A percentile compares a stretch with the other conserved stretches of the same genome.
phyloP scores from a whole-genome alignment of 53 echinoderm and acorn worm species.

The Echinarachnius parma region DNA sequence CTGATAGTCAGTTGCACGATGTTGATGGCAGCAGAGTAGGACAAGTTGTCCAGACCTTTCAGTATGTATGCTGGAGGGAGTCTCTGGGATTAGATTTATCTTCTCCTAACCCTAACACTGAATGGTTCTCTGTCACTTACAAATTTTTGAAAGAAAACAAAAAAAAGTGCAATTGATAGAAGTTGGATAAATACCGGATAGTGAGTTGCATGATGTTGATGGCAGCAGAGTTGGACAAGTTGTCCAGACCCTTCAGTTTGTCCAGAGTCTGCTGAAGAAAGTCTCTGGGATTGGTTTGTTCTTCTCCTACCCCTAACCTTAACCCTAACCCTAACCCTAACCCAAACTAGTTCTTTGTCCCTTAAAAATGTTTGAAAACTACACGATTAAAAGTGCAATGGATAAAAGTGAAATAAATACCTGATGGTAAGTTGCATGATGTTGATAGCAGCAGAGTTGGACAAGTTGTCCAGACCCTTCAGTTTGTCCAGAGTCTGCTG shows the following conservation, averaged over 20 bases:
- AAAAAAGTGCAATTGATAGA: too few relatives aligned
- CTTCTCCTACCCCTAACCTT: too few relatives aligned
- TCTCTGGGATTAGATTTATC: too few relatives aligned
- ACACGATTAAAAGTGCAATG: too few relatives aligned
- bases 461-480: slow-evolving; percentile 57
- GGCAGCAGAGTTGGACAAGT: slow-evolving; percentile 49
- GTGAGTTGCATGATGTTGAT: slow-evolving; percentile 67
- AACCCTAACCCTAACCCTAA: too few relatives aligned
- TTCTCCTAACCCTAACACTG: too few relatives aligned
- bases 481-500: slow-evolving; percentile 72
- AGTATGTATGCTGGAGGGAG: slow-evolving; percentile 62
- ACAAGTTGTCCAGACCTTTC: slow-evolving; percentile 58
- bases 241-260: slow-evolving; percentile 63
- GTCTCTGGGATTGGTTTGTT: slow-evolving; percentile 34
- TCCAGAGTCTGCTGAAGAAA: slow-evolving; percentile 62
- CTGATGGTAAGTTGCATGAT: slow-evolving; percentile 85
- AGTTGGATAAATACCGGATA: slow-evolving; percentile 51
- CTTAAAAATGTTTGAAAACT: too few relatives aligned
- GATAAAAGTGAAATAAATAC: too few relatives aligned
- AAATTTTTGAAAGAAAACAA: too few relatives aligned
- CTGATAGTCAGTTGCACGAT: slow-evolving; percentile 84
- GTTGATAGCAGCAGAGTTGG: slow-evolving; percentile 59
- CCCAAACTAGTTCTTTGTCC: too few relatives aligned
- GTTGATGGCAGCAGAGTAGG: slow-evolving; percentile 59
- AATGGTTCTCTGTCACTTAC: too few relatives aligned